Percentiles rank a stretch among this genome's conserved stretches.
Evolutionary conservation across 35 echinoderm and acorn worm species (phyloP).

Genomic region (Strongylocentrotus purpuratus): DNA sequence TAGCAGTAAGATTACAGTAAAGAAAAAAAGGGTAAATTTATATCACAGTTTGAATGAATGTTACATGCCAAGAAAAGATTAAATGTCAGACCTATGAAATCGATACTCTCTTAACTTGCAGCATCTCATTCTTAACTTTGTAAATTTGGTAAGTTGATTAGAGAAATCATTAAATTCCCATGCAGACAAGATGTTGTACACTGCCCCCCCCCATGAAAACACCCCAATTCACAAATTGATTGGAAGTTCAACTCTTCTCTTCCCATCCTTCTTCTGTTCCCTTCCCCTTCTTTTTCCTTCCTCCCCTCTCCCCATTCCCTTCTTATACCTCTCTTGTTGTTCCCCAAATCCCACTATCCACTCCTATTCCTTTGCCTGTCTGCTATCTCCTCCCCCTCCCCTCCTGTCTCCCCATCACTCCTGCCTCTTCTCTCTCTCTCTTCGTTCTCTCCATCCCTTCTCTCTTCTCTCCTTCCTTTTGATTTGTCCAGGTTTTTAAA

Average conservation of each 20-base stretch:
- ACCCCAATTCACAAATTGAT: neutral
- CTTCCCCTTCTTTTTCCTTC: neutral
- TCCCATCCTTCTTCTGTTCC: neutral
- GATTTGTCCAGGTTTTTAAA: neutral
- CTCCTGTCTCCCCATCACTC: neutral
- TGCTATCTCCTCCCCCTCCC: neutral
- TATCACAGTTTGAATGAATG: neutral
- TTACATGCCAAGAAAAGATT: neutral
- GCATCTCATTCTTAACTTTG: neutral
- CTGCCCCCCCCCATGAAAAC: neutral
- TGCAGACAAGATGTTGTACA: neutral
- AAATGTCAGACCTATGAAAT: neutral
- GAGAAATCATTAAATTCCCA: neutral
- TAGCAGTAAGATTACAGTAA: too few relatives aligned
- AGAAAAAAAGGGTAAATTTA: neutral
- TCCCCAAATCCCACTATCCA: neutral
- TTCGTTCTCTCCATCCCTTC: neutral
- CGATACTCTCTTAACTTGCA: neutral
- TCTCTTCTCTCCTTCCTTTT: neutral
- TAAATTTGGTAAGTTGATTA: neutral
- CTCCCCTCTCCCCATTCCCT: neutral
- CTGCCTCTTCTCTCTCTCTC: neutral
- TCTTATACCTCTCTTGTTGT: neutral
- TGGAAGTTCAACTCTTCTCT: neutral
- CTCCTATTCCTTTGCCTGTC: neutral